Conservation (phyloP, 2,113 vertebrate species). For the Noturus placidus region DNA sequence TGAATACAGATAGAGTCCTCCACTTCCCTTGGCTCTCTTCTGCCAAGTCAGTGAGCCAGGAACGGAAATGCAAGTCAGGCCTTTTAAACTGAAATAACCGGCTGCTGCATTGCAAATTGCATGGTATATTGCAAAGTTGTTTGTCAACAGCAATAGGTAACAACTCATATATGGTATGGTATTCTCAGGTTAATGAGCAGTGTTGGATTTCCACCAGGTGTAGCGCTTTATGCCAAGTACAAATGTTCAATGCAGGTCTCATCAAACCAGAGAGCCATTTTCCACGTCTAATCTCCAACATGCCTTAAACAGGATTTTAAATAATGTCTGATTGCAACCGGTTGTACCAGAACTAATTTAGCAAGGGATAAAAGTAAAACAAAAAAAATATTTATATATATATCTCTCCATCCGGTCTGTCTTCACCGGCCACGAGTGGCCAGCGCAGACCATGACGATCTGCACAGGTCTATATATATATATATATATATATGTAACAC, state of each 20-base stretch:
- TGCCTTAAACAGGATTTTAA: not conserved
- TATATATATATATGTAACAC: too few relatives aligned
- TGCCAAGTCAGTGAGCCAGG: conserved; percentile 7
- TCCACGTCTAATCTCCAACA: not conserved
- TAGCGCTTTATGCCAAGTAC: not conserved
- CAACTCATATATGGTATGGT: not conserved
- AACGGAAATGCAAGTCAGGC: conserved; percentile 41
- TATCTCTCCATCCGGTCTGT: too few relatives aligned
- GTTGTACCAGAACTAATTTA: not conserved
- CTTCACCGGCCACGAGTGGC: too few relatives aligned
- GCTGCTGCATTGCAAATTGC: conserved; percentile 9
- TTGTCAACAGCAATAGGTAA: not conserved
- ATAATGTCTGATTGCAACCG: not conserved
- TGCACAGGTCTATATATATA: too few relatives aligned
- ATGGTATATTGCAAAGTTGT: not conserved
- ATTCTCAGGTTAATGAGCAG: not conserved
- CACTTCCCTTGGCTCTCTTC: conserved; percentile 24
- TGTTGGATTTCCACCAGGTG: not conserved
- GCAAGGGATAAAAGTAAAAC: not conserved
- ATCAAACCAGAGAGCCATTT: not conserved
- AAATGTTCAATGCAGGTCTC: not conserved
- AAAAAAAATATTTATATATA: too few relatives aligned
- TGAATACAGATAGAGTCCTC: conserved; percentile 59
- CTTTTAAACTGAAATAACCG: conserved; percentile 37
- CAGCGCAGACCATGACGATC: too few relatives aligned